A percentile compares a stretch with the other conserved stretches of the same genome.
phyloP scores from a whole-genome alignment of 2,797 vertebrate species.

The Spinus pinus region DNA sequence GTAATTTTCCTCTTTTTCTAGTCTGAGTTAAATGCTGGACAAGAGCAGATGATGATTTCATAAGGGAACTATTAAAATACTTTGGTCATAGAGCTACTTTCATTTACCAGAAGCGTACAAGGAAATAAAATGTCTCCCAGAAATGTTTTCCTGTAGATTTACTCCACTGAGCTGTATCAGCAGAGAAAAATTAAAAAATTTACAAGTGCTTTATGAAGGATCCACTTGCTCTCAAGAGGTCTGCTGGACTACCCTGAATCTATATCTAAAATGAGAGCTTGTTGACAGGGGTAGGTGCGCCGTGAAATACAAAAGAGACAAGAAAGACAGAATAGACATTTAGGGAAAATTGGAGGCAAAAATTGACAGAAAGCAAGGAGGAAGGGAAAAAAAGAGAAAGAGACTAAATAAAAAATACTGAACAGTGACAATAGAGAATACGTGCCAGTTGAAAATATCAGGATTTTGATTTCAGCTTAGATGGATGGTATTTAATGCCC shows the following conservation, averaged over 20 bases:
- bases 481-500: background rate
- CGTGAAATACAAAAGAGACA: background rate
- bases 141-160: background rate
- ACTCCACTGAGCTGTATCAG: background rate
- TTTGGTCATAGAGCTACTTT: background rate
- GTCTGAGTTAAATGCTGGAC: background rate
- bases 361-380: background rate
- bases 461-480: background rate
- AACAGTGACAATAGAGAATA: background rate
- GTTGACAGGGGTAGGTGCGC: background rate
- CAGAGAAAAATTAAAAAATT: background rate
- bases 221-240: background rate
- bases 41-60: background rate
- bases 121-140: background rate
- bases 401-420: background rate
- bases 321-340: background rate
- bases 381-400: background rate
- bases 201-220: background rate
- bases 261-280: background rate
- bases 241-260: background rate
- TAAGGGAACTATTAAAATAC: background rate
- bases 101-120: background rate
- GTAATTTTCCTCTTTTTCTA: background rate
- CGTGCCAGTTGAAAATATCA: background rate
- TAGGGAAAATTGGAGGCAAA: background rate